Percentiles rank a stretch among this genome's conserved stretches.
Conservation (phyloP, 2,113 vertebrate species). For the Otus sunia region DNA sequence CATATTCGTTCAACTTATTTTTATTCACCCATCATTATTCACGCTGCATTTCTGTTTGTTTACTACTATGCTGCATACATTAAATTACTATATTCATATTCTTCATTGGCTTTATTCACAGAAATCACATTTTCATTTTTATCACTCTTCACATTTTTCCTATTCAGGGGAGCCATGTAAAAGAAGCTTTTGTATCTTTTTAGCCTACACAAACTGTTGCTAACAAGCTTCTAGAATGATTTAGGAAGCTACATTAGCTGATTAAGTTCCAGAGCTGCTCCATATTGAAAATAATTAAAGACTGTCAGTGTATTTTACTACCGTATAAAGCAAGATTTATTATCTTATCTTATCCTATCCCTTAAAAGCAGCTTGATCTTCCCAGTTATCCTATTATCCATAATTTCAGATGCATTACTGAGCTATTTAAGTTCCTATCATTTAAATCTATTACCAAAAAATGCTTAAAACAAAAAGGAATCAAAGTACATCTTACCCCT, state of each 20-base stretch:
- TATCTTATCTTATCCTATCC: neutral
- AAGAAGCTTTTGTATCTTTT: neutral
- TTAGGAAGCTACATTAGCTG: neutral
- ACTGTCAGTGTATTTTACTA: neutral
- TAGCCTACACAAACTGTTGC: neutral
- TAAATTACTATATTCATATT: neutral
- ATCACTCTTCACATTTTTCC: neutral
- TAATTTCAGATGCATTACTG: neutral
- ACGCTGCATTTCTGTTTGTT: neutral
- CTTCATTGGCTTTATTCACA: neutral
- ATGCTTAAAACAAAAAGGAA: neutral
- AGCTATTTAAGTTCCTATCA: neutral
- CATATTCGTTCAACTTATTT: neutral
- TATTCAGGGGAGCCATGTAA: neutral
- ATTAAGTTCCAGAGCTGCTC: neutral
- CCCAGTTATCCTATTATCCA: slow-evolving; percentile 5
- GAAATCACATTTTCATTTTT: neutral
- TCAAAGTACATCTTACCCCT: neutral
- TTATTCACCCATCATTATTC: neutral
- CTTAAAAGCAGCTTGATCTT: slow-evolving; percentile 17
- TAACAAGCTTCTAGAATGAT: neutral
- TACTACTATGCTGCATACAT: neutral
- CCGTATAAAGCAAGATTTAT: slow-evolving; percentile 7
- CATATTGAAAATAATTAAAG: slow-evolving; percentile 26
- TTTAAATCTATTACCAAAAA: neutral